phyloP scores from a whole-genome alignment of 2,113 vertebrate genomes.

The Ellobius talpinus region DNA sequence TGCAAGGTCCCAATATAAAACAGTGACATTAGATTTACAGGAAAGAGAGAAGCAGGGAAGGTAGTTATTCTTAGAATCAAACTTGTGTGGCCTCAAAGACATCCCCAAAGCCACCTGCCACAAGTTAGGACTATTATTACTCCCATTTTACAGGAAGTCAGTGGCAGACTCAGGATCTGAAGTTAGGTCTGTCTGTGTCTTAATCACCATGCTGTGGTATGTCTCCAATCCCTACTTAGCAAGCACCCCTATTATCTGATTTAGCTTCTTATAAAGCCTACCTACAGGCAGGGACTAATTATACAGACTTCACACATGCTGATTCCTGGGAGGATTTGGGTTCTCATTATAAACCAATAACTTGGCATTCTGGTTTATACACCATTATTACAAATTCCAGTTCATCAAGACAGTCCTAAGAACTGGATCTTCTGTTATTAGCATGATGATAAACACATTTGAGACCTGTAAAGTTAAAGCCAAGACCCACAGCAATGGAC shows the following conservation, averaged over 20 bases:
- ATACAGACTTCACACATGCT: not conserved
- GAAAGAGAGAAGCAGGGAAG: not conserved
- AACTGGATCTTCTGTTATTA: not conserved
- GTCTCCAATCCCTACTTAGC: not conserved
- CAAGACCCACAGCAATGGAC: not conserved
- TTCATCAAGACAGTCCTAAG: conserved; percentile 6
- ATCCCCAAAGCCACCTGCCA: not conserved
- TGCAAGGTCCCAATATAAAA: not conserved
- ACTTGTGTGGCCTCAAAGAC: not conserved
- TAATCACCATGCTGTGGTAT: not conserved
- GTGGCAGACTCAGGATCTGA: not conserved
- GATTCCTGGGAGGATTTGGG: conserved; percentile 22
- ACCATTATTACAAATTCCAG: conserved; percentile 34
- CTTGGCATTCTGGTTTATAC: not conserved
- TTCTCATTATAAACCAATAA: conserved; percentile 44
- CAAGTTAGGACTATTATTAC: not conserved
- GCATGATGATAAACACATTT: not conserved
- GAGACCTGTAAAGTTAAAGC: not conserved
- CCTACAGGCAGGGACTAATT: not conserved
- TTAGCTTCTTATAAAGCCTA: not conserved
- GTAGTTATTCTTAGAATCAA: not conserved
- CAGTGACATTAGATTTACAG: not conserved
- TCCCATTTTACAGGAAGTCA: conserved; percentile 18
- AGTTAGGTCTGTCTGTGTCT: conserved; percentile 12
- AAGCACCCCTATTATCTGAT: conserved; percentile 2